Base-by-base conservation (phyloP, 1,140 invertebrate species). In the Centruroides sculpturatus region DNA sequence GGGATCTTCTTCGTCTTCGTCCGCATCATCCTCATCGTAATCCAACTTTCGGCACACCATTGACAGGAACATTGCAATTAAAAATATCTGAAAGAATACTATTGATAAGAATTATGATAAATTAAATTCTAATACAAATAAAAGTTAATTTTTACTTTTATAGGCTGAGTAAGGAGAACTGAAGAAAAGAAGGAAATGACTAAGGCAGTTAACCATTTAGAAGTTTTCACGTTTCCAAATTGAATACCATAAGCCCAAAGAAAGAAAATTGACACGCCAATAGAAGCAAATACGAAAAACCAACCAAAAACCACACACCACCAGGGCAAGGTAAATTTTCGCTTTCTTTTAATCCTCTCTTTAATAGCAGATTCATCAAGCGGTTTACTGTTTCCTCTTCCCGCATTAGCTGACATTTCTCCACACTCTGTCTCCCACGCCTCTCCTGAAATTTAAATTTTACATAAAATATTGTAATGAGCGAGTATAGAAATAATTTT, bases 161-260 rank as follows among this genome's bases (percentile, higher is more conserved):
- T 69, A 4, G 76, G 76, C 60, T 77, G 75, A 35, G 75, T 77
- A 48, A 77, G 59, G 57, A 77, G 72, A 8, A 77, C 67, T 0
- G 74, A 75, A 49, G 71, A 69, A 56, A 77, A 68, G 68, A 76
- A 76, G 5, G 74, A 73, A 4, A 76, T 68, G 57, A 77, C 47
- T 66, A 77, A 70, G 11, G 75, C 76, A 3, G 71, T 71, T 9
- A 77, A 71, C 76, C 76, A 77, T 61, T 76, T 74, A 53, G 71
- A 69, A 54, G 70, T 71, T 59, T 72, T 74, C 5, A 71, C 67
- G 59, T 76, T 72, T 12, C 72, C 69, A 68, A 77, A 77, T 59
- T 59, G 64, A 56, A 76, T 72, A 11, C 73, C 76, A 59, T 76
- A 75, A 56, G 74, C 71, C 23, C 70, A 73, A 11, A 75, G 70